A percentile compares a stretch with the other conserved stretches of the same genome.
Evolutionary conservation across 2,888 invertebrate genomes (phyloP).

Genomic region (Pyrrhosoma nymphula): DNA sequence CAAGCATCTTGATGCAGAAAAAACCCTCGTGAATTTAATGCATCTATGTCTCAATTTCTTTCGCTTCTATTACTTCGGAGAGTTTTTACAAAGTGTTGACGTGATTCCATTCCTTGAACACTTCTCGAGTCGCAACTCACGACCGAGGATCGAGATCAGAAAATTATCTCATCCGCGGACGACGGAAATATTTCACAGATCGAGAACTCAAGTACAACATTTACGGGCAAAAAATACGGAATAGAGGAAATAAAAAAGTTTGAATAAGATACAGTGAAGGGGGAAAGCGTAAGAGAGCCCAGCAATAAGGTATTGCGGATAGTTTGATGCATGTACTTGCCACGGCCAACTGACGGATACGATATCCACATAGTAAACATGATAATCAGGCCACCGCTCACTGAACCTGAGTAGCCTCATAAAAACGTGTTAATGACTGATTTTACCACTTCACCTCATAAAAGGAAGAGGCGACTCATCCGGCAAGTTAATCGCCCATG

Average conservation of each 20-base stretch:
- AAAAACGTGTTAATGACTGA: conserved; percentile 8
- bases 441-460: not conserved
- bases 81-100: not conserved
- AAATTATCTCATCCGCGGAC: not conserved
- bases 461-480: not conserved
- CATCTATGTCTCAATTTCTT: not conserved
- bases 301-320: not conserved
- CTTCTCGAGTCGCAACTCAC: not conserved
- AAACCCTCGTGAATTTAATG: not conserved
- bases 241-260: too few species aligned
- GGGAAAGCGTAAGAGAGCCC: not conserved
- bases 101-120: not conserved
- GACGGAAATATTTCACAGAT: not conserved
- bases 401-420: not conserved
- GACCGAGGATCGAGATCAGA: not conserved
- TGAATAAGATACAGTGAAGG: not conserved
- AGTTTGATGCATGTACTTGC: not conserved
- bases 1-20: not conserved
- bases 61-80: not conserved
- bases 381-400: not conserved
- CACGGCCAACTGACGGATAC: not conserved
- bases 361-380: not conserved
- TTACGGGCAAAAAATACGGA: not conserved
- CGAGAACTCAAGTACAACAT: not conserved
- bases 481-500: not conserved